Percentiles rank a stretch among this genome's conserved stretches.
Conservation (phyloP, 2,113 vertebrate genomes). For the Mugil cephalus region DNA sequence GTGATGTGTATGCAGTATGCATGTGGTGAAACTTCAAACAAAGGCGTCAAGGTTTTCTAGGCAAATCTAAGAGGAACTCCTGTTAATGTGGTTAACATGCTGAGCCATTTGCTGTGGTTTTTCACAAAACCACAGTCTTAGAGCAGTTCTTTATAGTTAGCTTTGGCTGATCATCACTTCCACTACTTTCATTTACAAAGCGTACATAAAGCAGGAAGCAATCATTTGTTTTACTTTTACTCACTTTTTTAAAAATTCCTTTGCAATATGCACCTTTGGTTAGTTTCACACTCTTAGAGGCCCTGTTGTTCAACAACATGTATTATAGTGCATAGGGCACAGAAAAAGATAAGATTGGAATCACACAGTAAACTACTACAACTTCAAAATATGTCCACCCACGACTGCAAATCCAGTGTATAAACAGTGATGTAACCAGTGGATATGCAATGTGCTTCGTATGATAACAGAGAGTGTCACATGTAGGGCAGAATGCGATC, state of each 20-base stretch:
- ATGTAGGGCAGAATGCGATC: conserved; percentile 15
- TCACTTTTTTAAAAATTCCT: neutral
- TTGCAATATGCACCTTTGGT: neutral
- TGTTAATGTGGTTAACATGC: conserved; percentile 19
- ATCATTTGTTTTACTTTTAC: neutral
- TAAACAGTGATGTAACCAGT: conserved; percentile 4
- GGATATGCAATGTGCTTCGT: neutral
- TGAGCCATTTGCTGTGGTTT: neutral
- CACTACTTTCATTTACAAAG: neutral
- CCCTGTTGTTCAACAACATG: neutral
- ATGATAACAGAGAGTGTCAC: conserved; percentile 7
- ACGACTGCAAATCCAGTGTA: neutral
- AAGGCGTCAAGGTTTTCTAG: neutral
- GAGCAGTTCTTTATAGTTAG: neutral
- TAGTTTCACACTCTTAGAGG: neutral
- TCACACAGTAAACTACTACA: conserved; percentile 1
- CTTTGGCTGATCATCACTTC: conserved; percentile 2
- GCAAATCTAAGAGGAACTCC: neutral
- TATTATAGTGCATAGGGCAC: neutral
- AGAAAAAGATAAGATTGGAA: neutral
- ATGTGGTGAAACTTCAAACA: conserved; percentile 4
- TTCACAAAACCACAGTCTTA: neutral
- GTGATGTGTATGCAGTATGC: neutral
- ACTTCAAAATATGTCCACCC: conserved; percentile 5
- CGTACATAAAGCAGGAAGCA: neutral